Conservation (phyloP, 2,113 vertebrate species). For the Syrrhaptes paradoxus region DNA sequence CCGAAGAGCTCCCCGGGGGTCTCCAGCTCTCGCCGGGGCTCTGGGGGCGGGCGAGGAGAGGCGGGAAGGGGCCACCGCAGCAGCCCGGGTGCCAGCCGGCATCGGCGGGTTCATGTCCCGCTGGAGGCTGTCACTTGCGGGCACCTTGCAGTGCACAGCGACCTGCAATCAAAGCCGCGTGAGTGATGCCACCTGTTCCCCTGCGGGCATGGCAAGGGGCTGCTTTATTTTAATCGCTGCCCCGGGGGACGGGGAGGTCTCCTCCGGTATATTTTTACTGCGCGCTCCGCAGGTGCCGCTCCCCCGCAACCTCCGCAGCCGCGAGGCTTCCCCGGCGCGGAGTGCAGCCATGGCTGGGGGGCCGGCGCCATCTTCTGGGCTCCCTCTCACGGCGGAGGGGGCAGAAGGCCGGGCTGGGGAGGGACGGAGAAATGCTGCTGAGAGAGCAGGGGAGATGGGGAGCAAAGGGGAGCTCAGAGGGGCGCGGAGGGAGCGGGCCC, state of each 20-base stretch:
- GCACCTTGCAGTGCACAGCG: neutral
- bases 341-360: neutral
- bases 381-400: neutral
- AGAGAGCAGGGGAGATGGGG: neutral
- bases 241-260: neutral
- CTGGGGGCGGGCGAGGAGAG: neutral
- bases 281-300: neutral
- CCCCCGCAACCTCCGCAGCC: neutral
- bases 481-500: neutral
- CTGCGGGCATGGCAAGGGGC: neutral
- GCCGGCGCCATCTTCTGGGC: slow-evolving; percentile 57
- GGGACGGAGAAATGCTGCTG: neutral
- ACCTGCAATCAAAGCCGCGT: neutral
- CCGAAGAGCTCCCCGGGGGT: neutral
- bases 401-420: neutral
- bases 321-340: neutral
- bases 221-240: neutral
- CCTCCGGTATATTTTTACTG: accelerated
- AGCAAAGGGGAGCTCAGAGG: neutral
- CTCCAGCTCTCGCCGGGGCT: neutral
- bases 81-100: neutral
- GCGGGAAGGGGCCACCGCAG: no score
- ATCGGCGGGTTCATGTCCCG: neutral
- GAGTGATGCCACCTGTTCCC: neutral
- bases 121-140: neutral